phyloP scores from a whole-genome alignment of 2,888 invertebrate species.

The Tachina fera region DNA sequence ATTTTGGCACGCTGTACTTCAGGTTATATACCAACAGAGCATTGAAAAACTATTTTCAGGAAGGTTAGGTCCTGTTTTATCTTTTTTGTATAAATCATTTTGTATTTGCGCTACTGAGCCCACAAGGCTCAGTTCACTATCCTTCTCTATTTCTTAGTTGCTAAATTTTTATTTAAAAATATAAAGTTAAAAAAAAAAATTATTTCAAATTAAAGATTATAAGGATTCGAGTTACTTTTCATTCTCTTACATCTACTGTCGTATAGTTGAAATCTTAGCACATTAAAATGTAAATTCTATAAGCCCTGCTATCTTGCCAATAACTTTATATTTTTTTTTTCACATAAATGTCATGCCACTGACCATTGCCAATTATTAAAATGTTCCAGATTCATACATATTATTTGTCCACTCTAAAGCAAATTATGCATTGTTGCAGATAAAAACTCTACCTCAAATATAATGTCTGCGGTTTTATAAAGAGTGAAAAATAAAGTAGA shows the following conservation, averaged over 20 bases:
- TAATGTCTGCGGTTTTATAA: background rate
- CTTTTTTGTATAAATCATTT: too few relatives aligned
- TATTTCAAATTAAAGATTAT: background rate
- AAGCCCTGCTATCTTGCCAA: too few relatives aligned
- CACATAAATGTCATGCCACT: background rate
- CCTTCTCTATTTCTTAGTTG: too few relatives aligned
- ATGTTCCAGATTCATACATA: background rate
- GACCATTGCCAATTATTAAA: background rate
- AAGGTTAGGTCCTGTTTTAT: too few relatives aligned
- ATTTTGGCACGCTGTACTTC: too few relatives aligned
- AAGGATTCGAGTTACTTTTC: background rate
- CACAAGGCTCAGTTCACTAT: too few relatives aligned
- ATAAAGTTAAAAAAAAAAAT: too few relatives aligned
- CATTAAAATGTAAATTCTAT: background rate
- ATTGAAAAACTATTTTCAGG: too few relatives aligned
- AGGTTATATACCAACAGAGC: too few relatives aligned
- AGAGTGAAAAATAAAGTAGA: background rate
- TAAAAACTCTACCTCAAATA: background rate
- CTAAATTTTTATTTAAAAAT: too few relatives aligned
- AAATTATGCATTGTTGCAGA: background rate
- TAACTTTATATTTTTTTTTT: background rate
- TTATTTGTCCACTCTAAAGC: background rate
- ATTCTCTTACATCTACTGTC: background rate
- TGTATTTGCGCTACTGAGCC: too few relatives aligned
- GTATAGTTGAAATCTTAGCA: background rate